phyloP scores from a whole-genome alignment of 2,113 vertebrate genomes.

The Saimiri boliviensis region DNA sequence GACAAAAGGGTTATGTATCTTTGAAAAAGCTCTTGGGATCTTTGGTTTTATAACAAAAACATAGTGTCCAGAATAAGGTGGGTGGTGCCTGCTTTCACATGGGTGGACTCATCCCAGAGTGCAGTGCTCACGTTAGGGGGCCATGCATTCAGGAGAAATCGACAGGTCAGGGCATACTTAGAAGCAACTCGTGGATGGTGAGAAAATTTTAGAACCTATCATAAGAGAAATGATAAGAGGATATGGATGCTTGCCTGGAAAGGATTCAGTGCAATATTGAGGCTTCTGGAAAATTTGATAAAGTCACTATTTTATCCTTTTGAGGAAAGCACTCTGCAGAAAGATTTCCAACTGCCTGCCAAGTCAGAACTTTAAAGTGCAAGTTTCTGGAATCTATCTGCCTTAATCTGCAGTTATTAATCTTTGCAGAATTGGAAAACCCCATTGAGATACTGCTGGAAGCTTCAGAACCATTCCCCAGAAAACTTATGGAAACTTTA shows the following conservation, averaged over 20 bases:
- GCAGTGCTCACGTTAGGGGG: neutral
- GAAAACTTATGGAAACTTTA: neutral
- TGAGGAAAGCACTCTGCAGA: neutral
- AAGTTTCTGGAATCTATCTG: neutral
- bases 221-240: neutral
- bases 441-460: neutral
- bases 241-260: neutral
- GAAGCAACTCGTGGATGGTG: neutral
- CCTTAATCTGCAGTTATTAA: neutral
- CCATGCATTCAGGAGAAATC: rapidly evolving
- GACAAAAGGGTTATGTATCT: neutral
- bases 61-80: rapidly evolving
- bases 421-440: neutral
- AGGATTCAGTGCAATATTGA: neutral
- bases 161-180: neutral
- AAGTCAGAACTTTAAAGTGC: neutral
- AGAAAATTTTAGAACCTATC: neutral
- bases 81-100: rapidly evolving
- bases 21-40: neutral
- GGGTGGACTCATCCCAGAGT: neutral
- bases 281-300: conserved; percentile 11
- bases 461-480: neutral
- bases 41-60: neutral
- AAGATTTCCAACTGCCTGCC: neutral
- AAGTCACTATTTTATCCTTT: neutral